Evolutionary conservation across 37 sponge, comb jelly and placozoan species (phyloP).

Genomic region (Agelas oroides): DNA sequence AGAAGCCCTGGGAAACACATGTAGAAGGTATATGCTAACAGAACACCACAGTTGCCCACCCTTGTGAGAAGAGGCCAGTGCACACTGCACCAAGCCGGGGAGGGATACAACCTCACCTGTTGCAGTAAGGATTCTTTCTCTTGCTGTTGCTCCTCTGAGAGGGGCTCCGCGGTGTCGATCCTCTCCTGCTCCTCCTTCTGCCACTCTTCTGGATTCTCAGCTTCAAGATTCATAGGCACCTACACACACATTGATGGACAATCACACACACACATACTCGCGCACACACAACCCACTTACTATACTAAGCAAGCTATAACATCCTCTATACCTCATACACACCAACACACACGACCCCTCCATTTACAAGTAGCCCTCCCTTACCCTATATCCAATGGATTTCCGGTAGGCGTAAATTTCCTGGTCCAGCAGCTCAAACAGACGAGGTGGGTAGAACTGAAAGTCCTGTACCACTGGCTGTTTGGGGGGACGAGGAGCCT

Average conservation of each 20-base stretch:
- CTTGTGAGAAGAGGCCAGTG: background rate
- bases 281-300: too few relatives aligned
- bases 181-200: constrained; percentile 91
- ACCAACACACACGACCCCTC: too few relatives aligned
- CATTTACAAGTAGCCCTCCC: background rate
- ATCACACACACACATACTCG: constrained; percentile 33
- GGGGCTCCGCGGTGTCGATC: constrained; percentile 92
- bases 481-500: constrained; percentile 99
- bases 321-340: too few relatives aligned
- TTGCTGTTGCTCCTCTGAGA: constrained; percentile 85
- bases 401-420: constrained; percentile 95
- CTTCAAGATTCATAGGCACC: constrained; percentile 91
- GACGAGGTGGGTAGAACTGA: constrained; percentile 96
- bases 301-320: too few relatives aligned
- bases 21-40: background rate
- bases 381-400: constrained; percentile 72
- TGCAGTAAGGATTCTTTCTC: constrained; percentile 88
- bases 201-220: constrained; percentile 85
- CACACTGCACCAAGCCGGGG: background rate
- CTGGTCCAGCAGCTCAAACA: constrained; percentile 96
- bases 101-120: constrained; percentile 39
- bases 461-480: constrained; percentile 97
- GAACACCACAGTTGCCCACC: background rate
- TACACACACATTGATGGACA: constrained; percentile 11
- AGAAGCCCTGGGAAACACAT: constrained; percentile 72